Conservation (phyloP, 2,888 invertebrate species). For the Ormyrus rosae region DNA sequence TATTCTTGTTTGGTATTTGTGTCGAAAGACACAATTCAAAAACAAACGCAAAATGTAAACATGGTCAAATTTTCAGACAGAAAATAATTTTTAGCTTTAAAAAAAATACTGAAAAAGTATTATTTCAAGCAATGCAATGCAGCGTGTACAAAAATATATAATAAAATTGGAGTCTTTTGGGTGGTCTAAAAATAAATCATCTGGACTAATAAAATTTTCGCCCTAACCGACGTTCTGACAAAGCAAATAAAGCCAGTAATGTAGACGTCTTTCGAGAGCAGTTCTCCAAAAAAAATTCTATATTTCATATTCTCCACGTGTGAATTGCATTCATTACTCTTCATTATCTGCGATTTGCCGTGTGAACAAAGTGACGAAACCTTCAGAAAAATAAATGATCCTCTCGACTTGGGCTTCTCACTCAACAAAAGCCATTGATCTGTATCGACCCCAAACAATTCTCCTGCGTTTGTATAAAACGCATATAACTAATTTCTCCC, state of each 20-base stretch:
- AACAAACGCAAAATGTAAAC: too few species aligned
- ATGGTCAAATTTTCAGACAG: too few species aligned
- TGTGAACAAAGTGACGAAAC: neutral
- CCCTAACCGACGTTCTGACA: neutral
- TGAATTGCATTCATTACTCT: constrained; percentile 4
- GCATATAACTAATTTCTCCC: too few species aligned
- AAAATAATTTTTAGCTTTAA: too few species aligned
- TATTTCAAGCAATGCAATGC: too few species aligned
- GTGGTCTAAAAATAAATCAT: too few species aligned
- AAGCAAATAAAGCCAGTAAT: neutral
- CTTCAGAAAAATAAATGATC: neutral
- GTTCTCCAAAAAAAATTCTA: neutral
- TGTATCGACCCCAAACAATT: too few species aligned
- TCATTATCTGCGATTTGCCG: neutral
- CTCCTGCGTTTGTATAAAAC: too few species aligned
- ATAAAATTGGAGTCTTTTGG: neutral
- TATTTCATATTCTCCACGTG: neutral
- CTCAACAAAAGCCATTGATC: too few species aligned
- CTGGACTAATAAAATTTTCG: neutral
- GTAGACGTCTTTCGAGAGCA: neutral
- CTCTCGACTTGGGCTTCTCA: neutral
- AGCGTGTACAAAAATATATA: neutral
- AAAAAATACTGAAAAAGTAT: too few species aligned
- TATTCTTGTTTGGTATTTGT: too few species aligned
- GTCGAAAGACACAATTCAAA: too few species aligned